These are phyloP conservation scores for Chymomyza caudatula DNA, from an alignment of 2,888 invertebrate species.

Conservation along the genomic window DNA sequence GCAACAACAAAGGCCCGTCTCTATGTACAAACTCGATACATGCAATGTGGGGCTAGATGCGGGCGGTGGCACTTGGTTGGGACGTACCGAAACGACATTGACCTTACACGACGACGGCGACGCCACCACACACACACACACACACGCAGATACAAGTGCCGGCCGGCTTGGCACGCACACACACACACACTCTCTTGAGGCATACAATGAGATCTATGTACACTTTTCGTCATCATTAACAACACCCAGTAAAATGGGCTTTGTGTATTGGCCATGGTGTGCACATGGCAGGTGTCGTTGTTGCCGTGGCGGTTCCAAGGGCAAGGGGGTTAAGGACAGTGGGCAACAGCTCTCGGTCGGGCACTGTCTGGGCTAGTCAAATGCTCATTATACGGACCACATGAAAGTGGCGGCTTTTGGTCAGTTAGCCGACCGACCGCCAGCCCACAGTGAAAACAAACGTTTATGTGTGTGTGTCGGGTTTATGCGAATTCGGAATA, in stretches of 20 bases:
- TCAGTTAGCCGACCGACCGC: not conserved
- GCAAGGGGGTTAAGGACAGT: constrained; percentile 31
- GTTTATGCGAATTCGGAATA: not conserved
- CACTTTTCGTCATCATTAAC: constrained; percentile 44
- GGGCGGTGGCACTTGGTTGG: not conserved
- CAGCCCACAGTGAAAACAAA: not conserved
- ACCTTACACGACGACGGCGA: constrained; percentile 63
- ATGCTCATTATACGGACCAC: not conserved
- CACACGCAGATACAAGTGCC: constrained; percentile 12
- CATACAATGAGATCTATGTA: constrained; percentile 4
- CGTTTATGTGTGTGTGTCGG: not conserved
- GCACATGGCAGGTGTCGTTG: constrained; percentile 36
- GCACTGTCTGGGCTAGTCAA: not conserved
- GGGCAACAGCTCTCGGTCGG: constrained; percentile 2
- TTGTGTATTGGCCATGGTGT: constrained; percentile 24
- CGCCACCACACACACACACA: constrained; percentile 15
- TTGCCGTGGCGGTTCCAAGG: not conserved
- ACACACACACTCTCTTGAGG: constrained; percentile 6
- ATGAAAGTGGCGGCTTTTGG: constrained; percentile 1
- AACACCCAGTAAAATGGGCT: constrained; percentile 29
- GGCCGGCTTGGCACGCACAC: constrained; percentile 28
- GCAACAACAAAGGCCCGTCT: constrained; percentile 9
- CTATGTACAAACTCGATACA: constrained; percentile 55
- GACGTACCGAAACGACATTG: constrained; percentile 71
- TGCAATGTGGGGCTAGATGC: constrained; percentile 42